Conservation (phyloP, 2,797 vertebrate genomes). For the Sciurus vulgaris region DNA sequence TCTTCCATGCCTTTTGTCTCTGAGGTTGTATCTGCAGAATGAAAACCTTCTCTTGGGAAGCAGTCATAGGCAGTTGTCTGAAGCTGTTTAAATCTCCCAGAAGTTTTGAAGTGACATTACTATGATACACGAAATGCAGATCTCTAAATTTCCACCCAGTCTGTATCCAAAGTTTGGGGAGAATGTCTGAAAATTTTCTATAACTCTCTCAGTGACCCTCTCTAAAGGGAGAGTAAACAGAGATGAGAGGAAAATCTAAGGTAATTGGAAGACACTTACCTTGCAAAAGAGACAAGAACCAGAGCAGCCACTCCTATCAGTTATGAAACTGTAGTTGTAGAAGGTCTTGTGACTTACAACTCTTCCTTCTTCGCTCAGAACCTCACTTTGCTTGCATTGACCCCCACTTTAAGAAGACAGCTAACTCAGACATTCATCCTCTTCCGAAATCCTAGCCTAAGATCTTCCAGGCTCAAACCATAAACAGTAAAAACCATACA, state of each 20-base stretch:
- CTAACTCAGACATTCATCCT: background rate
- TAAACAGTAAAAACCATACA: background rate
- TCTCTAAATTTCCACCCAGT: background rate
- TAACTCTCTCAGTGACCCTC: background rate
- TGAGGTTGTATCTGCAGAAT: background rate
- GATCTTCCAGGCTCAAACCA: background rate
- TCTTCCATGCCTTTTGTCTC: background rate
- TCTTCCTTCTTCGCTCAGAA: background rate
- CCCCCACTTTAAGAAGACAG: background rate
- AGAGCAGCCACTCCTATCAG: background rate
- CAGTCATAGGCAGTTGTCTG: background rate
- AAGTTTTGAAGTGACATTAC: background rate
- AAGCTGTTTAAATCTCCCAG: background rate
- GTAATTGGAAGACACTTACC: background rate
- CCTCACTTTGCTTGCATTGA: background rate
- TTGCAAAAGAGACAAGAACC: background rate
- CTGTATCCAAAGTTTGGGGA: background rate
- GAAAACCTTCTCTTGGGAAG: background rate
- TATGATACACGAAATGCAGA: background rate
- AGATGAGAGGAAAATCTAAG: background rate
- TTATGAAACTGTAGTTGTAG: background rate
- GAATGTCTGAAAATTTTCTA: background rate
- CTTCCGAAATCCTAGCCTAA: background rate
- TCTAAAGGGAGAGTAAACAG: background rate
- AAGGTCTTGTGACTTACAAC: background rate